These are phyloP conservation scores for Leptopilina drosophilae DNA, from an alignment of 2,888 invertebrate species.

Conservation along the genomic window DNA sequence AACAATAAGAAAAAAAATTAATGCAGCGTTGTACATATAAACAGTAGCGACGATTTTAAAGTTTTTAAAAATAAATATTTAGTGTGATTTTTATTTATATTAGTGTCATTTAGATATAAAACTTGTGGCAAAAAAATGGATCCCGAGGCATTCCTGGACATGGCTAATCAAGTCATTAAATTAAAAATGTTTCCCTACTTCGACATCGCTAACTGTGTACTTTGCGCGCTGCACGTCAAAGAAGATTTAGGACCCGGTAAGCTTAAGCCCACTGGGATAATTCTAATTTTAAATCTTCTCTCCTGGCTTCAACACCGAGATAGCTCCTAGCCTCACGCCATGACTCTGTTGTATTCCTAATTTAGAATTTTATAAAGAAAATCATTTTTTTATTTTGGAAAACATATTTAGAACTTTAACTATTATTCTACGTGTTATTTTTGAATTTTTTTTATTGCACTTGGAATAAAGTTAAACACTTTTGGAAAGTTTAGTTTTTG, in stretches of 20 bases:
- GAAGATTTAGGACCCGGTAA: constrained; percentile 96
- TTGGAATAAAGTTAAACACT: too few relatives aligned
- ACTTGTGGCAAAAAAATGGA: constrained; percentile 82
- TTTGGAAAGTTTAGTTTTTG: too few relatives aligned
- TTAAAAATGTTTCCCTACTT: constrained; percentile 99
- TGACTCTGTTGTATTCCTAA: constrained; percentile 31
- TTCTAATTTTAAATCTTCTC: constrained; percentile 73
- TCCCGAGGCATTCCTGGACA: constrained; percentile 97
- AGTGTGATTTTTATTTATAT: neutral
- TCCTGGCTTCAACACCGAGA: constrained; percentile 61
- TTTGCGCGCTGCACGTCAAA: constrained; percentile 95
- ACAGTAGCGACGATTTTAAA: neutral
- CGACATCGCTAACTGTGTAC: constrained; percentile 97
- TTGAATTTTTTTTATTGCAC: too few relatives aligned
- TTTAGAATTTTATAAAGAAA: constrained; percentile 30
- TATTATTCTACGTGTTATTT: too few relatives aligned
- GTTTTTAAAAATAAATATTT: neutral
- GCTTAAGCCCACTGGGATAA: constrained; percentile 73
- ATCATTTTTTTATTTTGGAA: neutral
- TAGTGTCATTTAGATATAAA: neutral
- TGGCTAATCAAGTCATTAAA: constrained; percentile 99
- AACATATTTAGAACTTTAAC: too few relatives aligned
- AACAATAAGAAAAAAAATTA: neutral
- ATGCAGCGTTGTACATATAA: neutral
- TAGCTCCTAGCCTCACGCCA: constrained; percentile 53